phyloP scores from a whole-genome alignment of 2,113 vertebrate genomes.

The Nannospalax galili region DNA sequence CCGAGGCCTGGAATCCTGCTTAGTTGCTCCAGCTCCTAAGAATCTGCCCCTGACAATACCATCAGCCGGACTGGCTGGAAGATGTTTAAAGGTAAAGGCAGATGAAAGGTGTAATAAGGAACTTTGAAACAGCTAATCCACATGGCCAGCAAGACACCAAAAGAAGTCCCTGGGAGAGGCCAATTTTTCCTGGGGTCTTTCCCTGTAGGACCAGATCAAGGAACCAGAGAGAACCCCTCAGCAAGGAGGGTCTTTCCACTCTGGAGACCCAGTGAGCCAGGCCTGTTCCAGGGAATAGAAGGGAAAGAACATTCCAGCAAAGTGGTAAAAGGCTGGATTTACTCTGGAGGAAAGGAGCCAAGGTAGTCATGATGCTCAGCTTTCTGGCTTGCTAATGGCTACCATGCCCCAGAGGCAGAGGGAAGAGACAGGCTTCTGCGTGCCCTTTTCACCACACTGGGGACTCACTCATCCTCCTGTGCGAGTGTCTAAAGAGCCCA shows the following conservation, averaged over 20 bases:
- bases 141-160: background rate
- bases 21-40: background rate
- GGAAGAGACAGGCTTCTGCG: background rate
- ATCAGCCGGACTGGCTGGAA: background rate
- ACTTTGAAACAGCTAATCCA: background rate
- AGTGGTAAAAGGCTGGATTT: background rate
- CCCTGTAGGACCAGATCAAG: background rate
- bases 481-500: constrained; percentile 50
- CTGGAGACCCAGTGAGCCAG: background rate
- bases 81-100: background rate
- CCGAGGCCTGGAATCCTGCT: background rate
- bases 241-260: background rate
- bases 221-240: background rate
- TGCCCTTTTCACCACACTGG: background rate
- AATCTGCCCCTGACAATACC: background rate
- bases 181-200: background rate
- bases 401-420: background rate
- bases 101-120: background rate
- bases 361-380: background rate
- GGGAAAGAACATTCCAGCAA: background rate
- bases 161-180: background rate
- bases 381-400: background rate
- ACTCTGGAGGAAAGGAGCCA: background rate
- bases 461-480: constrained; percentile 10
- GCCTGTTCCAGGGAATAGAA: background rate